Evolutionary conservation across 2,888 invertebrate species (phyloP).

Genomic region (Drosophila barbarae): DNA sequence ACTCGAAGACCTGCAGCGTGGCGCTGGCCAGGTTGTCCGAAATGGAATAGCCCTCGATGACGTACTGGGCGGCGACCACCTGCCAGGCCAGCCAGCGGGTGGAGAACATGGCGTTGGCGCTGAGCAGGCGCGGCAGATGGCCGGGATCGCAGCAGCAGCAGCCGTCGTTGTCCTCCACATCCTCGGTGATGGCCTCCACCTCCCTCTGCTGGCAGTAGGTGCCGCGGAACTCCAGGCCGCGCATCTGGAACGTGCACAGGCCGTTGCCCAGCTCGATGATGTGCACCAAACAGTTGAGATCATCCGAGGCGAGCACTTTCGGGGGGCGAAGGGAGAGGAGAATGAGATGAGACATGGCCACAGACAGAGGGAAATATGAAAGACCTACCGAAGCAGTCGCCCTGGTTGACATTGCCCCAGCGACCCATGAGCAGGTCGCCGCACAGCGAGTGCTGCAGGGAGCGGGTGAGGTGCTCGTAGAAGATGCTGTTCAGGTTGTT

Average conservation of each 20-base stretch:
- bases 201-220: slow-evolving; percentile 99
- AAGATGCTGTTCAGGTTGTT: slow-evolving; percentile 99
- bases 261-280: slow-evolving; percentile 99
- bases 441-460: slow-evolving; percentile 96
- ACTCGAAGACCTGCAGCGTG: slow-evolving; percentile 98
- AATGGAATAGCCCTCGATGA: slow-evolving; percentile 98
- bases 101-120: slow-evolving; percentile 97
- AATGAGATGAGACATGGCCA: no score
- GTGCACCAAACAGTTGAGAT: slow-evolving; percentile 98
- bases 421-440: slow-evolving; percentile 95
- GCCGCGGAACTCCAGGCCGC: slow-evolving; percentile 98
- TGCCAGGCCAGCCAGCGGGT: slow-evolving; percentile 99
- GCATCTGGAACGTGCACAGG: slow-evolving; percentile 97
- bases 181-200: slow-evolving; percentile 97
- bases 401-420: slow-evolving; percentile 98
- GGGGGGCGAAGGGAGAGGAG: no score
- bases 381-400: slow-evolving; percentile 91
- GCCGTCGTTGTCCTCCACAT: slow-evolving; percentile 97
- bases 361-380: not conserved
- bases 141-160: slow-evolving; percentile 96
- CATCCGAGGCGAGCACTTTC: slow-evolving; percentile 96
- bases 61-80: slow-evolving; percentile 96
- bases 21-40: slow-evolving; percentile 98
- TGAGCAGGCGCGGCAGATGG: slow-evolving; percentile 91
- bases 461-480: slow-evolving; percentile 98